Percentiles rank a stretch among this genome's conserved stretches.
phyloP scores from a whole-genome alignment of 1,140 invertebrate species.

The Bemisia tabaci region DNA sequence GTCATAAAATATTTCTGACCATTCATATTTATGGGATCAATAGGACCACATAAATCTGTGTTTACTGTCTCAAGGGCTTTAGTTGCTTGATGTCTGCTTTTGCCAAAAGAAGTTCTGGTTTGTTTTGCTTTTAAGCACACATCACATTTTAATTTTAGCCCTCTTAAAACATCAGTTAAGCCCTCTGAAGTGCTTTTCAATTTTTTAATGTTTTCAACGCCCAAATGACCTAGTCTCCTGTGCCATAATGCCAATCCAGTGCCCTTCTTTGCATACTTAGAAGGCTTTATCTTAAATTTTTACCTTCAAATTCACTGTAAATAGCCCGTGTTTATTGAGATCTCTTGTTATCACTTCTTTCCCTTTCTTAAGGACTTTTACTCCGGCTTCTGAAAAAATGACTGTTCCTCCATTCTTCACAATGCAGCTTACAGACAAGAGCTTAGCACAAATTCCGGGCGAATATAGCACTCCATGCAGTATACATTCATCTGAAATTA shows the following conservation, averaged over 20 bases:
- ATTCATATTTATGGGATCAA: conserved; percentile 23
- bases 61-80: conserved; percentile 24
- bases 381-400: background rate
- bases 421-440: conserved; percentile 7
- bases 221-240: conserved; percentile 5
- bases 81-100: conserved; percentile 10
- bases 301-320: background rate
- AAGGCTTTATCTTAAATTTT: background rate
- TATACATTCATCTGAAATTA: background rate
- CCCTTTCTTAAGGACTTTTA: conserved; percentile 3
- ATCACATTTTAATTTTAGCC: conserved; percentile 15
- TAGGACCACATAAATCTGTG: conserved; percentile 29
- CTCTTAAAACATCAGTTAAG: background rate
- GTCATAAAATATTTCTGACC: conserved; percentile 27
- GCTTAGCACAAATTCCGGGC: conserved; percentile 3
- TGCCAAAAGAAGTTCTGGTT: conserved; percentile 18
- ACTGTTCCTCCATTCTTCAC: conserved; percentile 3
- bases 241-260: background rate
- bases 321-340: background rate
- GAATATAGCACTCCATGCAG: conserved; percentile 1
- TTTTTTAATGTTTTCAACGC: conserved; percentile 2
- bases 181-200: conserved; percentile 1
- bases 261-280: background rate
- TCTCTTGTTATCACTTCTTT: background rate
- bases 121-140: conserved; percentile 25